These are phyloP conservation scores for Vidua chalybeata DNA, from an alignment of 2,113 vertebrate species.

Conservation along the genomic window DNA sequence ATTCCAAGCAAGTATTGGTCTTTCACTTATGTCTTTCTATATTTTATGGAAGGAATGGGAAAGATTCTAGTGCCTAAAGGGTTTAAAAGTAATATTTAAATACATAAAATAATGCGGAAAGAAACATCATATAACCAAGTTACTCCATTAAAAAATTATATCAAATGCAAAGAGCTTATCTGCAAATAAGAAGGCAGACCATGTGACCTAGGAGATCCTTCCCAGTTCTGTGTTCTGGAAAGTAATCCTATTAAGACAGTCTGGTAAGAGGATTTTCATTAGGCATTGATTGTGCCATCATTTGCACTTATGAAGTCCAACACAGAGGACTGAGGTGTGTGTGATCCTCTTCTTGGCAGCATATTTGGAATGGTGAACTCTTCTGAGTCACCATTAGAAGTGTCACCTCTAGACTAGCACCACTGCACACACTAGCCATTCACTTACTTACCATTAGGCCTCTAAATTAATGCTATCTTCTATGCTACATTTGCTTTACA, in stretches of 20 bases:
- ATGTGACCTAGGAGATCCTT: neutral
- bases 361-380: neutral
- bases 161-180: neutral
- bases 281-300: neutral
- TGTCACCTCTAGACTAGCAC: neutral
- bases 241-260: conserved; percentile 51
- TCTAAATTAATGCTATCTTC: neutral
- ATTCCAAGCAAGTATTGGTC: neutral
- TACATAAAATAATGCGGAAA: neutral
- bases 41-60: neutral
- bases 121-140: neutral
- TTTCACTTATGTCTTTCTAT: neutral
- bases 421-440: neutral
- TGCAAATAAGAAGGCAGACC: neutral
- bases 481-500: neutral
- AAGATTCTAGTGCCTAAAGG: neutral
- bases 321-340: neutral
- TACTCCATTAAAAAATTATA: neutral
- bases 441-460: neutral
- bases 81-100: neutral
- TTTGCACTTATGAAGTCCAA: conserved; percentile 16
- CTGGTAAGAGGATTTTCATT: conserved; percentile 43
- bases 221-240: neutral
- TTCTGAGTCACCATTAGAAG: neutral
- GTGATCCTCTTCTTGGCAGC: neutral